Base-by-base conservation (phyloP, 2,113 vertebrate species). In the Tetraodon nigroviridis region DNA sequence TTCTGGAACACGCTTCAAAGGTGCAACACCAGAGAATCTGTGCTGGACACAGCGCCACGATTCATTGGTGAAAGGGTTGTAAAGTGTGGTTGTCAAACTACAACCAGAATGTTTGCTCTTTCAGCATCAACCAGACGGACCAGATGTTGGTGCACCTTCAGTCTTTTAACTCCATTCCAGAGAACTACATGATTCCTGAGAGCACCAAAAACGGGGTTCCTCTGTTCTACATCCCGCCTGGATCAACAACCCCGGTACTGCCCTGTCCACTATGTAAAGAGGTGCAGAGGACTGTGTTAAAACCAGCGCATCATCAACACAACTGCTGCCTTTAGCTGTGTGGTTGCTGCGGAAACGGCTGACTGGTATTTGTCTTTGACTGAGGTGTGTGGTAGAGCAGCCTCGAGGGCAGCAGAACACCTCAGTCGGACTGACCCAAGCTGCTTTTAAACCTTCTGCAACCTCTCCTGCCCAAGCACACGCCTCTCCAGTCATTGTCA, bases 1-100 rank as follows among this genome's bases (percentile, higher is more conserved):
- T 99, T 99, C 89, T 99, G 97, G 97, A 98, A 97, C 84, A 99
- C 96, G 0, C 87, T 99, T 57, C 97, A 98, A 84, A 97, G 96
- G 97, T 98, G 61, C 78, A 8, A 13, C 1, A 5, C 4, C n/a
- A 7, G 16, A 8, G 32, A 37, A 2, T 37, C 32, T 11, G 16
- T 46, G 44, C 6, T n/a, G 7, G 2, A 48, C n/a, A 51, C 21
- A 22, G 4, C 11, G 2, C 5, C 19, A 51, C 15, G 2, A 19
- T 18, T 49, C 10, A 45, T 7, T 17, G 17, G 5, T 2, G 16
- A 5, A 17, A 44, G 42, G 13, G 4, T 3, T 16, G 42, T 27
- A 27, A 6, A 27, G 24, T 27, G 5, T 27, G 24, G 24, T 5
- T 2, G 24, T 5, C 24, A 27, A 27, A 27, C 24, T 5, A 27